These are phyloP conservation scores for Pseudomyrmex gracilis DNA, from an alignment of 1,140 invertebrate genomes.

Conservation along the genomic window DNA sequence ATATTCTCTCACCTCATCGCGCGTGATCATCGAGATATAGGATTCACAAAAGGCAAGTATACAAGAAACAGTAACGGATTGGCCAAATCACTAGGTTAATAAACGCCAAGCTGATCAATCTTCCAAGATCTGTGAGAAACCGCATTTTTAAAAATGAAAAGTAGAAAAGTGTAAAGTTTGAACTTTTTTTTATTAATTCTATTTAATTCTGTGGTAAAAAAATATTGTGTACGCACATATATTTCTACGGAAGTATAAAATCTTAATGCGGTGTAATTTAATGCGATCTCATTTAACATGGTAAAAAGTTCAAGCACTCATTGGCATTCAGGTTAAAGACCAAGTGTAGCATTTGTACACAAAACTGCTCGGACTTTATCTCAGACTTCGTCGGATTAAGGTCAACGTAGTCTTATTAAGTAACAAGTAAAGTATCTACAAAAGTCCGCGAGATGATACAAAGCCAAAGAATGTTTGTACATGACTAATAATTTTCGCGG, in stretches of 20 bases:
- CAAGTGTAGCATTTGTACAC: constrained; percentile 59
- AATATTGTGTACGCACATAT: too few relatives aligned
- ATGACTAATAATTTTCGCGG: constrained; percentile 45
- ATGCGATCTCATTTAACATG: background rate
- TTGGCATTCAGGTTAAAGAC: constrained; percentile 50
- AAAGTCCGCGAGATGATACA: background rate
- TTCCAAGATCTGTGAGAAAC: background rate
- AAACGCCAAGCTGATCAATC: background rate
- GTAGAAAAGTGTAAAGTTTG: background rate
- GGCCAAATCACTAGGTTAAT: background rate
- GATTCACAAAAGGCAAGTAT: constrained; percentile 52
- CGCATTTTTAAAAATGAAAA: background rate
- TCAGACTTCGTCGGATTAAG: constrained; percentile 65
- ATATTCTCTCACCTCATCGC: background rate
- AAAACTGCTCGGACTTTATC: constrained; percentile 55
- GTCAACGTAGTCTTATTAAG: constrained; percentile 61
- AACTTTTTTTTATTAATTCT: background rate
- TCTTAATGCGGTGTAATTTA: background rate
- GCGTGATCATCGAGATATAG: constrained; percentile 61
- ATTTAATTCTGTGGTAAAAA: background rate
- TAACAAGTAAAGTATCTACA: constrained; percentile 59
- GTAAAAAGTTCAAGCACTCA: constrained; percentile 23
- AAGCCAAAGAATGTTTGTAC: constrained; percentile 15
- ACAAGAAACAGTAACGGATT: constrained; percentile 50
- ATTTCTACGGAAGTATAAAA: too few relatives aligned